These are phyloP conservation scores for Jacana jacana DNA, from an alignment of 2,113 vertebrate species.

Conservation along the genomic window DNA sequence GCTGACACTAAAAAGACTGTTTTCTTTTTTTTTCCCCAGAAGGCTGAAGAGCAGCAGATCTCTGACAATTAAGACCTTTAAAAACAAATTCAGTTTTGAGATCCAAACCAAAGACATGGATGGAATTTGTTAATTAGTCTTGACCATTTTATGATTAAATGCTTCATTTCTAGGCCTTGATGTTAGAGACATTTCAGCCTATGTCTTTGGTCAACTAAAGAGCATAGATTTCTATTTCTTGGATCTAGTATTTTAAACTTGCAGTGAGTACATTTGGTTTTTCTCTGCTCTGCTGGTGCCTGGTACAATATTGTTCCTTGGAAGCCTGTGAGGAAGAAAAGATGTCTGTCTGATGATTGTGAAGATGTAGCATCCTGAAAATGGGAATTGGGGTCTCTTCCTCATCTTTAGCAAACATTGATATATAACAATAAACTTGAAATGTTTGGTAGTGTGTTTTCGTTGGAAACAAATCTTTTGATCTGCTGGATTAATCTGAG, in stretches of 20 bases:
- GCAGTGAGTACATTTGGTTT: neutral
- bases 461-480: neutral
- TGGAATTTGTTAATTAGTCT: neutral
- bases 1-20: neutral
- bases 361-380: neutral
- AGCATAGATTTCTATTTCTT: neutral
- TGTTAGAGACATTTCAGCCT: neutral
- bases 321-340: neutral
- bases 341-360: neutral
- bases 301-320: neutral
- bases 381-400: neutral
- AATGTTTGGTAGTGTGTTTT: neutral
- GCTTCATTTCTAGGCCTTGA: neutral
- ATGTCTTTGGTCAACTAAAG: neutral
- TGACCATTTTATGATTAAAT: neutral
- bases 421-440: neutral
- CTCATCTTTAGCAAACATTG: neutral
- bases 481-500: neutral
- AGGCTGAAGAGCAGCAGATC: neutral
- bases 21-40: neutral
- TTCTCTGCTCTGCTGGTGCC: neutral
- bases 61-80: constrained; percentile 13
- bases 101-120: neutral
- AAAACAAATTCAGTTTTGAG: constrained; percentile 6
- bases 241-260: neutral